Evolutionary conservation across 1,140 invertebrate species (phyloP).

Genomic region (Trichogramma pretiosum): DNA sequence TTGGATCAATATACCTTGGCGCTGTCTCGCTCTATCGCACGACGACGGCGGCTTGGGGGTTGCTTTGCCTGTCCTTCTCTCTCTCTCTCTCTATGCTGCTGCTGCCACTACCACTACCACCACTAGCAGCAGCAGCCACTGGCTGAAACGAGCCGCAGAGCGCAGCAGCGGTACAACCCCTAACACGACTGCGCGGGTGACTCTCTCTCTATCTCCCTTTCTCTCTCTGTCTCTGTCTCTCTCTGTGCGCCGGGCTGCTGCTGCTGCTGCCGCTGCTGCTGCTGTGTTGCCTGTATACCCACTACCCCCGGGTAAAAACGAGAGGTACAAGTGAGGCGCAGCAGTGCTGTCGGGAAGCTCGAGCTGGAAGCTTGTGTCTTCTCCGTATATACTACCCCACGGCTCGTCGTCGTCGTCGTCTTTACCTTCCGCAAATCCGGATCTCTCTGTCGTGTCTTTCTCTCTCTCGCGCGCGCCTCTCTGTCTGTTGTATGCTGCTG

Average conservation of each 20-base stretch:
- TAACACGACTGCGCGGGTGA: conserved; percentile 21
- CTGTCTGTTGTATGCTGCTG: no score
- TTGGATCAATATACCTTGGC: conserved; percentile 44
- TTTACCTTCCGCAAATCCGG: no score
- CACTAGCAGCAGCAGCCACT: no score
- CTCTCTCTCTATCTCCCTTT: conserved; percentile 31
- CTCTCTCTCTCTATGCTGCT: conserved; percentile 21
- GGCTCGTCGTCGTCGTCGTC: no score
- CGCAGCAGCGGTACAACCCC: conserved; percentile 19
- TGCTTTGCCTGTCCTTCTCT: conserved; percentile 27
- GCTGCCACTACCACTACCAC: conserved; percentile 22
- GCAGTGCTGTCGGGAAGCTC: conserved; percentile 45
- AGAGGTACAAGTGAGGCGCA: no score
- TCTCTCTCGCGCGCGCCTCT: no score
- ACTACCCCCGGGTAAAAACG: no score
- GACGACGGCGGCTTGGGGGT: conserved; percentile 41
- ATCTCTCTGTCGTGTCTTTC: no score
- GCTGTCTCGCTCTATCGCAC: conserved; percentile 18
- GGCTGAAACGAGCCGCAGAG: conserved; percentile 24
- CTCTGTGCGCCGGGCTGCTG: conserved; percentile 31
- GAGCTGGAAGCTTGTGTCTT: no score
- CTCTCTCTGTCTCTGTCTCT: conserved; percentile 20
- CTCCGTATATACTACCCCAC: no score
- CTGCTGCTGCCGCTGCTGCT: conserved; percentile 13
- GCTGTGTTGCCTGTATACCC: no score